Base-by-base conservation (phyloP, 2,888 invertebrate genomes). In the Mythimna albipuncta region DNA sequence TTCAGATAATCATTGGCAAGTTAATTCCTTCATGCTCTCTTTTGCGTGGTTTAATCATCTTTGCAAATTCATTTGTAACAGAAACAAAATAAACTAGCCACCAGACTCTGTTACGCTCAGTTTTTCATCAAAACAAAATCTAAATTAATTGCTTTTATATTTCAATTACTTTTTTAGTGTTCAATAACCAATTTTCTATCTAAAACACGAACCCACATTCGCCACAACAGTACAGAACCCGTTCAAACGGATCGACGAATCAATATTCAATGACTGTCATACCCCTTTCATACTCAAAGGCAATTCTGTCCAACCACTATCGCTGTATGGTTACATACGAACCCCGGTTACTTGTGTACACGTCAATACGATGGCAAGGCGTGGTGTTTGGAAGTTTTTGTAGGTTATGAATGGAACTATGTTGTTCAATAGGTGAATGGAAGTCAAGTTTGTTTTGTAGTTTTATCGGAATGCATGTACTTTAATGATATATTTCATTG, bases 261-360 rank as follows among this genome's bases (percentile, higher is more conserved):
- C 89, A 86, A 87, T 88, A 88, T 82, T 87, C 88, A 87, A 86
- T 88, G 85, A 86, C 77, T 86, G 88, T 88, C 90, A 86, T 64
- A 89, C 88, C 89, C 86, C 84, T 88, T 87, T 90, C 89, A 88
- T 81, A 87, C 83, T 86, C 86, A 83, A 77, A 73, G 66, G 68
- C 84, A 75, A 82, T 85, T 85, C 83, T 80, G 74, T 70, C 62
- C 61, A 55, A 64, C 80, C 74, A 85, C 88, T 88, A 77, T 85
- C 79, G 78, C 69, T 77, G 73, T 77, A 6, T 81, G 78, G 79
- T 79, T 80, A 82, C 72, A 77, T 26, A 52, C 41, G 72, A 79
- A 72, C 71, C 69, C 52, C 6, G 54, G 41, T 44, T 77, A 61
- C 9, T 55, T 70, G 59, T 71, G 26, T 73, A 50, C 9, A 67